phyloP scores from a whole-genome alignment of 2,888 invertebrate genomes.

The Acronicta psi region DNA sequence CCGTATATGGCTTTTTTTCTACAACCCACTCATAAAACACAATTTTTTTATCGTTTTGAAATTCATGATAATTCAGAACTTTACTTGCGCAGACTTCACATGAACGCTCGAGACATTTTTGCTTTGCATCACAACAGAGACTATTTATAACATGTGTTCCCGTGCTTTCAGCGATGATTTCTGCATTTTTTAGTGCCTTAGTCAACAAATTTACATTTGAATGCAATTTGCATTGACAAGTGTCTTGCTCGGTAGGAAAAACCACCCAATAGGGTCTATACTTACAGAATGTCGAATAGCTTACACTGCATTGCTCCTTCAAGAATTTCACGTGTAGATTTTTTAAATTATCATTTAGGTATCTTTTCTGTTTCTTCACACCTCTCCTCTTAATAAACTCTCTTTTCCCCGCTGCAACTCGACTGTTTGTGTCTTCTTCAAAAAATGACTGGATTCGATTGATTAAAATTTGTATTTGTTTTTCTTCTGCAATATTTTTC shows the following conservation, averaged over 20 bases:
- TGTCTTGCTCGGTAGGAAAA: slow-evolving; percentile 8
- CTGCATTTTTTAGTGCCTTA: slow-evolving; percentile 4
- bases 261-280: neutral
- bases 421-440: too few species aligned
- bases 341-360: neutral
- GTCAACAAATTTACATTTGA: slow-evolving; percentile 3
- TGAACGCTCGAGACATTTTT: slow-evolving; percentile 10
- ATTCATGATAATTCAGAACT: slow-evolving; percentile 9
- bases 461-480: too few species aligned
- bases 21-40: neutral
- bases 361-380: neutral
- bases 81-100: slow-evolving; percentile 3
- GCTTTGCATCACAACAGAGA: slow-evolving; percentile 4
- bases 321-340: neutral
- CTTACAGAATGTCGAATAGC: too few species aligned
- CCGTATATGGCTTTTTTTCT: neutral
- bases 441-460: too few species aligned
- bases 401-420: neutral
- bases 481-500: too few species aligned
- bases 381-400: neutral
- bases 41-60: slow-evolving; percentile 3
- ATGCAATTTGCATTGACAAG: slow-evolving; percentile 5
- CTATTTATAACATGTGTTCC: neutral
- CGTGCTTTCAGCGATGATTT: slow-evolving; percentile 3
- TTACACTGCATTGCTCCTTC: neutral